A percentile compares a stretch with the other conserved stretches of the same genome.
phyloP scores from a whole-genome alignment of 2,113 vertebrate species.

The Morone chrysops region DNA sequence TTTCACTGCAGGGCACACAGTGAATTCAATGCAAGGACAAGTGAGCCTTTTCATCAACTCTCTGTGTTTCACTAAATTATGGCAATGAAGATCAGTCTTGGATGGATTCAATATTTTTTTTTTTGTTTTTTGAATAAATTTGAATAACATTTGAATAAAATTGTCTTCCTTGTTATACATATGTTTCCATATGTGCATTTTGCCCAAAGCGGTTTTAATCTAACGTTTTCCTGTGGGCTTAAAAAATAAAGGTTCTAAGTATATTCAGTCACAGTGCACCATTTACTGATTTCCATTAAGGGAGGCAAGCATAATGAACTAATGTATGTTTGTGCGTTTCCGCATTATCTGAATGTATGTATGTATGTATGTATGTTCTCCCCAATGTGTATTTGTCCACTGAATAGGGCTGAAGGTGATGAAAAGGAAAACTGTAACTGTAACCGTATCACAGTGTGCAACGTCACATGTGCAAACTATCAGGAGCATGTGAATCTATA shows the following conservation, averaged over 20 bases:
- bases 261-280: neutral
- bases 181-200: neutral
- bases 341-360: neutral
- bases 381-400: neutral
- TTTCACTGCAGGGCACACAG: neutral
- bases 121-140: conserved; percentile 32
- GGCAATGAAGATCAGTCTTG: neutral
- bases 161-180: neutral
- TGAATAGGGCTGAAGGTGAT: neutral
- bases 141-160: conserved; percentile 11
- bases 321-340: too few species aligned
- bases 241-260: accelerated
- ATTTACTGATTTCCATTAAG: neutral
- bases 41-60: neutral
- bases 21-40: neutral
- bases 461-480: neutral
- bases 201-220: neutral
- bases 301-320: neutral
- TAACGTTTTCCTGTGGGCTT: neutral
- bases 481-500: neutral
- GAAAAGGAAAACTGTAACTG: neutral
- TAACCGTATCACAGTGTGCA: neutral
- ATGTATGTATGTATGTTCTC: too few species aligned
- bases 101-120: neutral
- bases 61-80: conserved; percentile 4